Base-by-base conservation (phyloP, 2,888 invertebrate species). In the Sphinx pinastri region DNA sequence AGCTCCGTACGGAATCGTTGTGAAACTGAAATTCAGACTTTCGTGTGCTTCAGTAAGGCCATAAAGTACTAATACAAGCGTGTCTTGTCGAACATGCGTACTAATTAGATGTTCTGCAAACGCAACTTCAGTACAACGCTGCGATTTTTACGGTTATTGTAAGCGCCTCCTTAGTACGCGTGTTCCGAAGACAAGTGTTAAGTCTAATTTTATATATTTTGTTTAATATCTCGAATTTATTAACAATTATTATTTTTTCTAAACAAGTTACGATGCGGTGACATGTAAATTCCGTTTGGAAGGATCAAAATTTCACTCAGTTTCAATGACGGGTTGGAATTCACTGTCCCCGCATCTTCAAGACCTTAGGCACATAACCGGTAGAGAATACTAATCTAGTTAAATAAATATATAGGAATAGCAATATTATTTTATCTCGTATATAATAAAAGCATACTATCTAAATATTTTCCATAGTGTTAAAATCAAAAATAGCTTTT, bases 1-100 rank as follows among this genome's bases (percentile, higher is more conserved):
- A 69, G 69, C 67, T 69, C 71, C 31, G 67, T 63, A 68, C 49
- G 57, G 57, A 58, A 68, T 57, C 68, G 68, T 68, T 58, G 68
- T 58, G 68, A 49, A 68, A 58, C 68, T 47, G 57, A 68, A 68
- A 47, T 63, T 63, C 63, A 63, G 63, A 63, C 63, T 63, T 63
- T 63, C 19, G 63, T 49, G 63, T 63, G 63, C 63, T 47, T 63
- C 63, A 63, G 63, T 63, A 63, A 63, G 63, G 63, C 63, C 63
- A 63, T 63, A 63, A 63, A 63, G 19, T 63, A 63, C 63, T 63
- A 63, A 63, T 49, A 63, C 63, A 63, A 63, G 63, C 63, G 63
- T 63, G 63, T 63, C 63, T 63, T 12, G 2, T 19, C 7, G 49
- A 63, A 63, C 19, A 63, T 63, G 47, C 16, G 63, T 19, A 63